Evolutionary conservation across 2,797 vertebrate species (phyloP).

Genomic region (Macroramphosus scolopax): DNA sequence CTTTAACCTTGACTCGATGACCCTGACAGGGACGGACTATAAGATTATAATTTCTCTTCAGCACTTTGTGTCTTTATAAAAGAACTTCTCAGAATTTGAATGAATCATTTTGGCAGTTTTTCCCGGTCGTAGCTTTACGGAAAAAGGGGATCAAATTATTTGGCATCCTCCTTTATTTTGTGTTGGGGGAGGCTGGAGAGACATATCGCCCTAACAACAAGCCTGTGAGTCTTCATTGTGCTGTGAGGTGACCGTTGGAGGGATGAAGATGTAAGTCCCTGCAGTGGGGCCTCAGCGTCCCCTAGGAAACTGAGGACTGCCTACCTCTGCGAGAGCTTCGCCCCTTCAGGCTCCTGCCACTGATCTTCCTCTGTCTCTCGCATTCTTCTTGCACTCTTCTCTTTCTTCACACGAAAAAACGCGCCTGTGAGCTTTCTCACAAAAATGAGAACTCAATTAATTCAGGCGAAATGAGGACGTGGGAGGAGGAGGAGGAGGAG

Average conservation of each 20-base stretch:
- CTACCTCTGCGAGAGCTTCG: conserved; percentile 54
- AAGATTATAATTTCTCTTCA: too few relatives aligned
- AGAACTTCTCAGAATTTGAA: too few relatives aligned
- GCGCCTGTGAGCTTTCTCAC: conserved; percentile 68
- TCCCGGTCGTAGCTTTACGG: too few relatives aligned
- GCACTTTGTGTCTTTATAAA: too few relatives aligned
- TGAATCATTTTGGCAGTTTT: too few relatives aligned
- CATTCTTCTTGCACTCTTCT: conserved; percentile 44
- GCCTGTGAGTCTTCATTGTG: conserved; percentile 38
- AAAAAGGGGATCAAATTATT: too few relatives aligned
- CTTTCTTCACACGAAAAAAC: conserved; percentile 52
- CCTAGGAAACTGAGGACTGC: conserved; percentile 59
- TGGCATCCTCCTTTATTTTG: too few relatives aligned
- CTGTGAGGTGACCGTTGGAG: conserved; percentile 24
- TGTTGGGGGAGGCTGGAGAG: background rate
- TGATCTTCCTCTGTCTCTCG: conserved; percentile 54
- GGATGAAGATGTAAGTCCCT: conserved; percentile 73
- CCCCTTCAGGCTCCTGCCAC: conserved; percentile 61
- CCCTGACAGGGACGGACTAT: too few relatives aligned
- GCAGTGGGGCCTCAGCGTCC: conserved; percentile 58
- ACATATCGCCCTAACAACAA: background rate
- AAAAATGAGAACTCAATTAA: conserved; percentile 83
- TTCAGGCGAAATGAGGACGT: conserved; percentile 75
- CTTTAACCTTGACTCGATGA: too few relatives aligned
- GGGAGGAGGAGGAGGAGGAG: conserved; percentile 56